A percentile compares a stretch with the other conserved stretches of the same genome.
Conservation (phyloP, 2,888 invertebrate species). For the Dynastes maya region DNA sequence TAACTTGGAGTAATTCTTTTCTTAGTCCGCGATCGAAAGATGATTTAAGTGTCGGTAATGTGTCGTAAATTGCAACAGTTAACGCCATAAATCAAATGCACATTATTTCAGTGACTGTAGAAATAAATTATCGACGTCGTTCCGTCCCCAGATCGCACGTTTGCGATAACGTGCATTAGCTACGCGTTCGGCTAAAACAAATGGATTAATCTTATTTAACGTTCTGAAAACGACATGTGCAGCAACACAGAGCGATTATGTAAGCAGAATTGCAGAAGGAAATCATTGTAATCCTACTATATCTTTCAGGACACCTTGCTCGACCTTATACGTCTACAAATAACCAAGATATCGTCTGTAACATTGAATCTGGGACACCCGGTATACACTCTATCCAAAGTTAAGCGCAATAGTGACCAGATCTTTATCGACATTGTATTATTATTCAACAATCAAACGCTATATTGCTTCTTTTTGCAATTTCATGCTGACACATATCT, state of each 20-base stretch:
- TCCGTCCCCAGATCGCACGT: constrained; percentile 26
- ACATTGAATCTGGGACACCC: no score
- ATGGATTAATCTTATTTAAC: constrained; percentile 28
- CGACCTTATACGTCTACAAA: no score
- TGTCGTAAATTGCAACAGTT: constrained; percentile 34
- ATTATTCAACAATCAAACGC: no score
- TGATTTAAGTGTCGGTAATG: constrained; percentile 24
- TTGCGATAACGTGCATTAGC: constrained; percentile 28
- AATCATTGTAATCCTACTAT: neutral
- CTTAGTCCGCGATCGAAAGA: neutral
- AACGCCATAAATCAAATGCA: constrained; percentile 25
- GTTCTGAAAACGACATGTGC: constrained; percentile 18
- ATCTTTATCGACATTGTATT: no score
- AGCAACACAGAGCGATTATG: neutral
- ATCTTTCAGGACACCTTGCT: no score
- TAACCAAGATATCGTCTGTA: no score
- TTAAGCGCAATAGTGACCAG: no score
- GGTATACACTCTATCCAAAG: no score
- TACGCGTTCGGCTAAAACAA: constrained; percentile 21
- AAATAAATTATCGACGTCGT: constrained; percentile 38
- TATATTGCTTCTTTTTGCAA: no score
- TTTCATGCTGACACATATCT: no score
- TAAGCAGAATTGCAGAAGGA: neutral
- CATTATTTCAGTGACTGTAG: constrained; percentile 38
- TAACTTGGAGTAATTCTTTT: neutral